A percentile compares a stretch with the other conserved stretches of the same genome.
phyloP scores from a whole-genome alignment of 2,113 vertebrate genomes.

The Thinocorus orbignyianus region DNA sequence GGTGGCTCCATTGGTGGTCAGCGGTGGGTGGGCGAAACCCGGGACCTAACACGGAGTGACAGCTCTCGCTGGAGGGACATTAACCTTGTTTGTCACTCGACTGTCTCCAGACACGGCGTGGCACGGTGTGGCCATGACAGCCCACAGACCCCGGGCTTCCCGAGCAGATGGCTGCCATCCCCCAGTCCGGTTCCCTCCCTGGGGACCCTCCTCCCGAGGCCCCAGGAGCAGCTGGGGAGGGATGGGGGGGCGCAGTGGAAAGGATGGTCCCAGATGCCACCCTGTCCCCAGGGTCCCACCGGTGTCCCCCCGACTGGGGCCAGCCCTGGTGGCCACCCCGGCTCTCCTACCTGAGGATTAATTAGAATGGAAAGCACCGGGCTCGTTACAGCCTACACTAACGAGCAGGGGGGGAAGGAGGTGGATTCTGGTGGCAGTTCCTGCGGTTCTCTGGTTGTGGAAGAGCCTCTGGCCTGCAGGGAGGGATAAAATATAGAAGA shows the following conservation, averaged over 20 bases:
- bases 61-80: not conserved
- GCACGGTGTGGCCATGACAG: not conserved
- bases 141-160: not conserved
- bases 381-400: not conserved
- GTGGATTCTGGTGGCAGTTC: not conserved
- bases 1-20: rapidly evolving
- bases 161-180: constrained; percentile 11
- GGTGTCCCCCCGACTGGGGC: not conserved
- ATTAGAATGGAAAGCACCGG: not conserved
- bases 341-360: not conserved
- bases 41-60: not conserved
- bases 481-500: not conserved
- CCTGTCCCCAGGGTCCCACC: not conserved
- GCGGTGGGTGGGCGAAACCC: not conserved
- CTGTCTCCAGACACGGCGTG: not conserved
- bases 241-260: not conserved
- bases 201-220: not conserved
- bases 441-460: not conserved
- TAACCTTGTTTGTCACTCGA: constrained; percentile 5
- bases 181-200: not conserved
- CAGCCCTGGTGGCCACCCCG: not conserved
- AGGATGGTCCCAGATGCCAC: not conserved
- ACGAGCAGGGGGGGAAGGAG: not conserved
- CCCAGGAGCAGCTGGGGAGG: not conserved
- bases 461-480: not conserved